Evolutionary conservation across 1,140 invertebrate genomes (phyloP), one percentile per base, ranked within the genome.

Genomic region (Hetaerina americana): DNA sequence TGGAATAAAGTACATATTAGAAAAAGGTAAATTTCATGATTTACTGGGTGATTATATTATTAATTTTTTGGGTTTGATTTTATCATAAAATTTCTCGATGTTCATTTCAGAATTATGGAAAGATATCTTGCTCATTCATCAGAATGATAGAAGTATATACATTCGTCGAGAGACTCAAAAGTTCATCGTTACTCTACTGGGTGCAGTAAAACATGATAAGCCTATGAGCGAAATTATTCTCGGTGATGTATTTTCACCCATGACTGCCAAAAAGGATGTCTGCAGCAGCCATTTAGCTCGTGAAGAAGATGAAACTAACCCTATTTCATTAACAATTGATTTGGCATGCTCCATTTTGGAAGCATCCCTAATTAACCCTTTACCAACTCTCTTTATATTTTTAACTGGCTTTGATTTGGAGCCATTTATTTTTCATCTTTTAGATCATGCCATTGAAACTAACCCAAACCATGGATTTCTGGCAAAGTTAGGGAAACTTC

Each of bases 11-110:
- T 71, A 28, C 26, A 68, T 73, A 26, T 12, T 71, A 5, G 70
- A 71, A 2, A 66, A 31, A 24, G 72, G 72, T 73, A 18, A n/a
- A n/a, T n/a, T n/a, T n/a, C n/a, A n/a, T n/a, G 66, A 72, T 67
- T 0, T n/a, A 57, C n/a, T 2, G 5, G 49, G 26, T 22, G 6
- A 0, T 29, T 40, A 1, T 5, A 1, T 18, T 26, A 26, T 3
- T n/a, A 8, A 66, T 40, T 71, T 66, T 3, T 49, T 0, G 66
- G 1, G 2, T 12, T 22, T 18, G 3, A 24, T 10, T 3, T 3
- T 71, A 18, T 8, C 25, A 66, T 5, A 24, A 0, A 26, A 3
- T 22, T 31, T 12, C n/a, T 5, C 12, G 10, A n/a, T 12, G 25
- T n/a, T 72, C 26, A 68, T 18, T n/a, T n/a, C n/a, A n/a, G n/a